Conservation (phyloP, 2,888 invertebrate species). For the Lucinisca nassula region DNA sequence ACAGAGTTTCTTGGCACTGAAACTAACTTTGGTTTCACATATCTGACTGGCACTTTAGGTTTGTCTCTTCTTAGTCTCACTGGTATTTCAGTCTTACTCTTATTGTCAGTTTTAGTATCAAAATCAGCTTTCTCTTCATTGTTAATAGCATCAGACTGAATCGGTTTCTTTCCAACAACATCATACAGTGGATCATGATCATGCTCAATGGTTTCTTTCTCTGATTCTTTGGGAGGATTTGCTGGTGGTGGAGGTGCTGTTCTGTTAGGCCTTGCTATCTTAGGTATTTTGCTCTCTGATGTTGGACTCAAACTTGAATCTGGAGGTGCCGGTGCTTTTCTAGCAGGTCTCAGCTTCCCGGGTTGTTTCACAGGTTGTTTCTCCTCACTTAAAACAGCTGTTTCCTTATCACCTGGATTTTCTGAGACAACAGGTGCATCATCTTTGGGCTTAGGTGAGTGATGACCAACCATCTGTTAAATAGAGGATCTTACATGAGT, state of each 20-base stretch:
- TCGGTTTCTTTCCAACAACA: conserved; percentile 19
- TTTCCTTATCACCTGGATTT: not conserved
- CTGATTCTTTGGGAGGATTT: not conserved
- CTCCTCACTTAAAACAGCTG: not conserved
- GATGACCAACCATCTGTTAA: not conserved
- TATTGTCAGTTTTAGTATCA: not conserved
- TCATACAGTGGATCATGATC: conserved; percentile 33
- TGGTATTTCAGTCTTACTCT: conserved; percentile 42
- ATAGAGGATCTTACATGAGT: too few species aligned
- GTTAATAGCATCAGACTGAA: not conserved
- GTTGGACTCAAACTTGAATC: conserved; percentile 1
- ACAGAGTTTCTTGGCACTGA: conserved; percentile 71
- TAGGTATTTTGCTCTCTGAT: conserved; percentile 36
- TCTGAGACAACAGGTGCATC: conserved; percentile 12
- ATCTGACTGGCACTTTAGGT: conserved; percentile 74
- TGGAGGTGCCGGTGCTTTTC: conserved; percentile 45
- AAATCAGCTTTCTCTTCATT: not conserved
- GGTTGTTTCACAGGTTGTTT: not conserved
- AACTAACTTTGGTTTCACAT: conserved; percentile 78
- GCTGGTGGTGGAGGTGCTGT: conserved; percentile 40
- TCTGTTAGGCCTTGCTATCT: conserved; percentile 50
- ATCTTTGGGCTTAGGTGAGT: conserved; percentile 25
- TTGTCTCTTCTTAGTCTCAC: conserved; percentile 55
- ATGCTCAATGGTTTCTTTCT: not conserved
- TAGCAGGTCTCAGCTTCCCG: conserved; percentile 62